phyloP scores from a whole-genome alignment of 1,140 invertebrate species.

The Andricus grossulariae region DNA sequence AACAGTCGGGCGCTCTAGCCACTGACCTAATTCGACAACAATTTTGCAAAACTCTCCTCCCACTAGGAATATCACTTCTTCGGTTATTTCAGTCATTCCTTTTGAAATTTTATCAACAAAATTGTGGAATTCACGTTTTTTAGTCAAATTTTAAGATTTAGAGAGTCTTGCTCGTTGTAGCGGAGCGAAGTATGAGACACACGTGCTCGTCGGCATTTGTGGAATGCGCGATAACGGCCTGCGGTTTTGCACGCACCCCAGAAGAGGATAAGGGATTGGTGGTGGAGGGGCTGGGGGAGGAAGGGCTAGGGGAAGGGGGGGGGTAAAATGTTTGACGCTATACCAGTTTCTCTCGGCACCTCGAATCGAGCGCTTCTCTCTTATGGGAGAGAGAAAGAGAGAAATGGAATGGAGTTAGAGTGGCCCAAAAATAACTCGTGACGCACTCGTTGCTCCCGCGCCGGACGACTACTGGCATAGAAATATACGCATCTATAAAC shows the following conservation, averaged over 20 bases:
- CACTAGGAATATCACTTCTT: too few relatives aligned
- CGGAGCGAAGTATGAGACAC: conserved; percentile 4
- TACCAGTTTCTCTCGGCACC: conserved; percentile 18
- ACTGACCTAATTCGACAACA: too few relatives aligned
- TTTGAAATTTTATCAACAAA: neutral
- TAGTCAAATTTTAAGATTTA: neutral
- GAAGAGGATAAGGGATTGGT: neutral
- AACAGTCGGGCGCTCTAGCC: too few relatives aligned
- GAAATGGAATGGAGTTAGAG: conserved; percentile 54
- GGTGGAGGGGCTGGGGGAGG: neutral
- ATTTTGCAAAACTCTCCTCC: too few relatives aligned
- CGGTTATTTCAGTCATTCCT: neutral
- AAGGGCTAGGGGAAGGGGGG: neutral
- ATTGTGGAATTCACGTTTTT: neutral
- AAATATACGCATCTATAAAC: conserved; percentile 67
- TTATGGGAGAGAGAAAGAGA: conserved; percentile 22
- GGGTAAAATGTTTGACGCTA: conserved; percentile 15
- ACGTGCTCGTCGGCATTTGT: conserved; percentile 15
- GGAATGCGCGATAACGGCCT: conserved; percentile 25
- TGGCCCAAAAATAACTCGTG: conserved; percentile 67
- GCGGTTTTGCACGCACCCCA: conserved; percentile 28
- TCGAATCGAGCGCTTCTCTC: conserved; percentile 15
- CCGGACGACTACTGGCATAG: conserved; percentile 58
- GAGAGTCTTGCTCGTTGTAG: neutral
- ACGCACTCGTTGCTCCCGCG: conserved; percentile 59